Base-by-base conservation (phyloP, 2,888 invertebrate species). In the Tridacna crocea region DNA sequence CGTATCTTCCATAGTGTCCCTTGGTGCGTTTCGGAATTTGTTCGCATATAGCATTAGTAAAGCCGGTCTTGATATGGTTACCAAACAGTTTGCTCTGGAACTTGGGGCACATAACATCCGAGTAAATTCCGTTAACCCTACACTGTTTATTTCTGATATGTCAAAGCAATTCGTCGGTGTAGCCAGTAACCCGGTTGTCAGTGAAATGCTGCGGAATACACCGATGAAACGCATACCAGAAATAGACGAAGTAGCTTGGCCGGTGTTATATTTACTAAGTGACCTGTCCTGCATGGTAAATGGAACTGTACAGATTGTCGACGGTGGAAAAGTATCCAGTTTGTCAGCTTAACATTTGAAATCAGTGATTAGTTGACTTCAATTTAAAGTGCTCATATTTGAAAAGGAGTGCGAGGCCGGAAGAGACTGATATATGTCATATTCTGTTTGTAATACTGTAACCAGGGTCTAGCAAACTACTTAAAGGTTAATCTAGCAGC, bases 101-200 rank as follows among this genome's bases (percentile, higher is more conserved):
- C 95, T 98, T 36, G 99, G 98, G 0, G 96, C 96, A 0, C 95
- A 96, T 82, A 91, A 93, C 89, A 98, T 99, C 89, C 96, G 99
- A 24, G 97, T 97, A 0, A 99, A 99, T 94, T 96, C 96, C 17
- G 97, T 99, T 0, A 98, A 98, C 94, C 99, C 99, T 0, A 98
- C 98, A 0, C 98, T 98, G 0, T 97, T 98, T 26, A 4, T 36
- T 2, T 4, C 36, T 8, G 36, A 36, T 8, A 95, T 98, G 95
- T 99, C 99, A 13, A 36, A 73, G 3, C 36, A 58, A 46, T 27
- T 51, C 12, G 24, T 22, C 8, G 22, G 19, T 27, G 13, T 27
- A n/a, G 2, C 22, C 8, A 36, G 13, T 11, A 24, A 22, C 13
- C 12, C 51, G 3, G 10, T 51, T 15, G 48, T 51, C 19, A 36